These are phyloP conservation scores for Lagorchestes hirsutus DNA, from an alignment of 2,797 vertebrate species.

Conservation along the genomic window DNA sequence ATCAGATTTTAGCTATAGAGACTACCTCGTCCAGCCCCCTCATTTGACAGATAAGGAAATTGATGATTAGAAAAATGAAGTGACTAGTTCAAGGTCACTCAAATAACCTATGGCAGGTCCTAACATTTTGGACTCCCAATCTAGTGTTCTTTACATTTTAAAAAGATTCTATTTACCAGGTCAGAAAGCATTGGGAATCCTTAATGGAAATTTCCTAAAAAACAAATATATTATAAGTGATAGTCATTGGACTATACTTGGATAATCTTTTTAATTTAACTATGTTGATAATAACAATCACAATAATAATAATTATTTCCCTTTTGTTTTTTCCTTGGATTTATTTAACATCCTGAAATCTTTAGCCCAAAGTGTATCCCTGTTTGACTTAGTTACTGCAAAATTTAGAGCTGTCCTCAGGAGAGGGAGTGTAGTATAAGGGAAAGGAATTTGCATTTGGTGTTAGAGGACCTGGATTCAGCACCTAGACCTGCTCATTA, in stretches of 20 bases:
- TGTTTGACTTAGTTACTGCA: neutral
- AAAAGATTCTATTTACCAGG: neutral
- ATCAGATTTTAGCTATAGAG: neutral
- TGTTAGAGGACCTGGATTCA: neutral
- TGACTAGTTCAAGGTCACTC: neutral
- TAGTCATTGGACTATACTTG: neutral
- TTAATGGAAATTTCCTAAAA: neutral
- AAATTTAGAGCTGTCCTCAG: neutral
- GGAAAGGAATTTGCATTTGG: neutral
- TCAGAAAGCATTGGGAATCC: neutral
- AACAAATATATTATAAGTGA: neutral
- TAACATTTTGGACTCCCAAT: neutral
- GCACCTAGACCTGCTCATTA: neutral
- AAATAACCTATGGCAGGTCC: neutral
- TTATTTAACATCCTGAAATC: neutral
- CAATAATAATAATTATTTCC: neutral
- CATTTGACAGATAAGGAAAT: neutral
- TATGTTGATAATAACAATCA: neutral
- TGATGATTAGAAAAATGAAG: neutral
- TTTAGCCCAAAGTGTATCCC: neutral
- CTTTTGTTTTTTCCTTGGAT: neutral
- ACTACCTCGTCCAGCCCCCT: neutral
- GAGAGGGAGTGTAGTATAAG: neutral
- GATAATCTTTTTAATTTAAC: neutral
- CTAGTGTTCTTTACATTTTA: neutral